phyloP scores from a whole-genome alignment of 2,888 invertebrate species.

The Ecdyonurus torrentis region DNA sequence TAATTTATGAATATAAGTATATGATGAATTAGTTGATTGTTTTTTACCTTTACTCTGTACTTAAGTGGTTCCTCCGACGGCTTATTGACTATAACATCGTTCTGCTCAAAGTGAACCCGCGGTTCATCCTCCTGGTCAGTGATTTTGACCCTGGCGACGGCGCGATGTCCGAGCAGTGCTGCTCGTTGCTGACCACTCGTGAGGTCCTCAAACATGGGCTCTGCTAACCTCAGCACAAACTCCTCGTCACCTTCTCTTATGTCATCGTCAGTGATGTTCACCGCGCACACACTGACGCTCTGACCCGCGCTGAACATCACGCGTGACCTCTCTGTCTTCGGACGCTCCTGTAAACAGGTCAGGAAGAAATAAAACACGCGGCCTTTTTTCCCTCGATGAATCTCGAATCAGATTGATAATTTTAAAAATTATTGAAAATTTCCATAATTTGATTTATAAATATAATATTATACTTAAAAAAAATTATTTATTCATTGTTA shows the following conservation, averaged over 20 bases:
- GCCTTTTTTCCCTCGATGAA: too few species aligned
- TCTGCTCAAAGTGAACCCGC: constrained; percentile 14
- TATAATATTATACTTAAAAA: too few species aligned
- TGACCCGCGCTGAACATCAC: constrained; percentile 22
- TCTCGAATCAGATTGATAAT: too few species aligned
- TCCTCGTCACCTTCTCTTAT: constrained; percentile 23
- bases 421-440: too few species aligned
- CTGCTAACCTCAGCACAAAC: constrained; percentile 21
- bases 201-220: constrained; percentile 13
- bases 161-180: constrained; percentile 19
- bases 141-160: constrained; percentile 20
- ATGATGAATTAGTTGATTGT: not conserved
- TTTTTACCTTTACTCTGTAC: not conserved
- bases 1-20: too few species aligned
- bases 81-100: not conserved
- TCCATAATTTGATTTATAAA: too few species aligned
- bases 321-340: constrained; percentile 20
- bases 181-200: constrained; percentile 13
- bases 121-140: constrained; percentile 24
- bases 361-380: too few species aligned
- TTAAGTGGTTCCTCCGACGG: not conserved
- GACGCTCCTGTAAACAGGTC: too few species aligned
- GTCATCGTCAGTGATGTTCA: constrained; percentile 22
- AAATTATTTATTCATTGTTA: too few species aligned
- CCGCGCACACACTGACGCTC: constrained; percentile 20